Evolutionary conservation across 2,113 vertebrate genomes (phyloP), one percentile per base, ranked within the genome.

Genomic region (Meriones unguiculatus): DNA sequence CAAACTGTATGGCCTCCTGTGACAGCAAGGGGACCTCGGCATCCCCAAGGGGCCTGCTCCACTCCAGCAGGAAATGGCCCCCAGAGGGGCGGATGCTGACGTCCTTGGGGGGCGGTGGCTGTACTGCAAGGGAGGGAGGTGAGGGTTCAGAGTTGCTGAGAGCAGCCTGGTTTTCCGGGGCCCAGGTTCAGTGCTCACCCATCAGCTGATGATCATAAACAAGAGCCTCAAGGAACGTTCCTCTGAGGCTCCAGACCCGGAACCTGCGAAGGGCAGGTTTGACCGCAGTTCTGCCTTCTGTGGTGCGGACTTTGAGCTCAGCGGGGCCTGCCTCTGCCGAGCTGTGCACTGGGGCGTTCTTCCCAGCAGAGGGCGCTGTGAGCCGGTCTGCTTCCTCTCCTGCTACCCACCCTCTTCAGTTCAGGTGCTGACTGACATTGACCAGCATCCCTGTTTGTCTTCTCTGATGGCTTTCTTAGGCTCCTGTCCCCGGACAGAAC

Each of bases 1-100:
- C 98, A n/a, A 98, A 99, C 11, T 98, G 95, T 93, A 98, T 67
- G 1, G 62, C 76, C 3, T 14, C 12, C 3, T 30, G 65, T 7
- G 95, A 85, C 91, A 98, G 57, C 75, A 38, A 89, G 62, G 64
- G 87, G 59, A 22, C 97, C 95, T 92, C 95, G 67, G 75, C 70
- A 41, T 2, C 82, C 18, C 13, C 59, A 1, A 46, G 52, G 0
- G 76, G 24, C n/a, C 90, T 64, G 12, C 35, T 65, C 99, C 99
- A 99, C 24, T 72, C 94, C 90, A 99, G 95, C 93, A 97, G 87
- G 91, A 98, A 90, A 5, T 5, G 1, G 52, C 95, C 96, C 35
- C 94, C 92, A 1, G 95, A 73, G 22, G 12, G 12, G 18, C 17
- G 94, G 80, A 98, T n/a, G 2, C 72, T 59, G 24, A 98, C 84